Evolutionary conservation across 1,140 invertebrate species (phyloP), one percentile per base, ranked within the genome.

Genomic region (Anoplophora glabripennis): DNA sequence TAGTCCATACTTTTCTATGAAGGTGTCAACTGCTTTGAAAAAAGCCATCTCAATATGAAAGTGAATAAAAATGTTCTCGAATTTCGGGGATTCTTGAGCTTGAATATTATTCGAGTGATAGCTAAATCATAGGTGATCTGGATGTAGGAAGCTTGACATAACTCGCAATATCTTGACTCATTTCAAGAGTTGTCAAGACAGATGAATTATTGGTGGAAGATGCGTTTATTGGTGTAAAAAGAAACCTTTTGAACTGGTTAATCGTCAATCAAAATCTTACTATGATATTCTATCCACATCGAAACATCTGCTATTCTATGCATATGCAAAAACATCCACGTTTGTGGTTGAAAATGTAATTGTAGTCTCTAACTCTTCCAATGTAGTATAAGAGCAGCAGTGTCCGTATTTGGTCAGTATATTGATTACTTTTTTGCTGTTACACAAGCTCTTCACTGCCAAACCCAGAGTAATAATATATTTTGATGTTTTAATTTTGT

Each of bases 21-120:
- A 78, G 14, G 75, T 61, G 12, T 36, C 59, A 36, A 61, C 7
- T 28, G 49, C 51, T 7, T 55, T 47, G 36, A 54, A 61, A 18
- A 54, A 54, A 15, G 72, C 64, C 67, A 77, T 68, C 40, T 70
- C 46, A 36, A 70, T 72, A 48, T 77, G 75, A 53, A 78, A 77
- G 10, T 74, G 64, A 38, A 78, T 72, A 61, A 78, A 78, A 36
- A 76, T 35, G 53, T 75, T 72, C 53, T 76, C 60, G 59, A 66
- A 76, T 54, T 21, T 42, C 3, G 67, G 65, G 9, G 38, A 45
- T 64, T 75, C 66, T 56, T 61, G 61, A n/a, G 60, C 60, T 68
- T 77, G 73, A 59, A 77, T 74, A 62, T 74, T 9, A 67, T 48
- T 63, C 74, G 72, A 14, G 73, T 73, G 45, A 72, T 74, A 37